Base-by-base conservation (phyloP, 2,797 vertebrate species). In the Scolopax bukidnonensis region DNA sequence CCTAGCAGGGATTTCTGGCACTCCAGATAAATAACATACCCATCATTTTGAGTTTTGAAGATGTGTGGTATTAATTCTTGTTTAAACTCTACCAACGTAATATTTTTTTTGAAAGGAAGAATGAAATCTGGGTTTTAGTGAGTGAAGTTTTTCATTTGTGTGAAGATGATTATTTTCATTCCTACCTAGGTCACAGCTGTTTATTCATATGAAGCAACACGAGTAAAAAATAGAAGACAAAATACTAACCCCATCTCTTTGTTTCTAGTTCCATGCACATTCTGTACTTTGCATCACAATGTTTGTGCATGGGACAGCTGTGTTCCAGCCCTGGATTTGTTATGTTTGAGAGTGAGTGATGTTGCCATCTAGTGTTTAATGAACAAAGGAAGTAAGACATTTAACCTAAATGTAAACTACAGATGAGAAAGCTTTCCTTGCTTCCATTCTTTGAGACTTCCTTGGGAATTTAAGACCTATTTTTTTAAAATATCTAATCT, bases 301-400 rank as follows among this genome's bases (percentile, higher is more conserved):
- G 30, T 60, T 56, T 74, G 50, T 79, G 38, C 43, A 16, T n/a
- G 68, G 70, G 71, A 80, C 73, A 73, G 50, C 74, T 82, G 54
- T 0, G 0, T 64, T 85, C 48, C 41, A 32, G 64, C 84, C 27
- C 45, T 8, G 24, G 8, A 61, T 87, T 43, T 67, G 60, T 56
- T 71, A 43, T 2, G 4, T 32, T 10, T 47, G 64, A 23, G 60
- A 83, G 80, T 89, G 87, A 89, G 64, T 83, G 78, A 60, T 81
- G 76, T 89, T 96, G 95, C 95, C 95, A 94, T 88, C 92, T 96
- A 92, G 94, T 79, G 95, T 75, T 80, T 76, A 53, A 71, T 30
- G 75, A 89, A 45, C 47, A 71, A 30, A 74, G 63, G 56, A 38
- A 73, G 56, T 10, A 57, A 43, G 50, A 15, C 25, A 51, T n/a